Conservation (phyloP, 1,140 invertebrate species). For the Zaprionus vittiger region DNA sequence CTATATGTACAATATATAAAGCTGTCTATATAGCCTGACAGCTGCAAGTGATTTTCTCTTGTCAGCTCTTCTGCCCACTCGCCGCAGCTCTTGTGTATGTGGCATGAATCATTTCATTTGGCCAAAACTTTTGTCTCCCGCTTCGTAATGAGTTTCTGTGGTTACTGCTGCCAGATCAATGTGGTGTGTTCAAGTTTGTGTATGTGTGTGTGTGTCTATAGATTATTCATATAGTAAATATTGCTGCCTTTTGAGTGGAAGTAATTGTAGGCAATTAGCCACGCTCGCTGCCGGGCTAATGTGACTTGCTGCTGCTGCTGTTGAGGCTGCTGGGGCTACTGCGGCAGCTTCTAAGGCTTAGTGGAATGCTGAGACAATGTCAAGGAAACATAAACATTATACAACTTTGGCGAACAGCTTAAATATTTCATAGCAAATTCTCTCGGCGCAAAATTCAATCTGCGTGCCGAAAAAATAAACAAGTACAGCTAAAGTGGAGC, state of each 20-base stretch:
- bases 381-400: conserved; percentile 26
- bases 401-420: conserved; percentile 7
- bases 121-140: conserved; percentile 69
- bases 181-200: neutral
- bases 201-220: neutral
- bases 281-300: conserved; percentile 17
- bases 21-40: conserved; percentile 1
- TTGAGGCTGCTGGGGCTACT: conserved; percentile 6
- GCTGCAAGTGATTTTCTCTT: neutral
- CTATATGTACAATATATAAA: conserved; percentile 9
- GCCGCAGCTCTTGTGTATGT: conserved; percentile 20
- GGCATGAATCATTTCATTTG: conserved; percentile 54
- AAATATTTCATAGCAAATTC: conserved; percentile 30
- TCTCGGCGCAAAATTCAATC: conserved; percentile 21
- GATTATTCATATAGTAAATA: conserved; percentile 46
- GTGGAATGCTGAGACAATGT: conserved; percentile 46
- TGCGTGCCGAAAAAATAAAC: conserved; percentile 17
- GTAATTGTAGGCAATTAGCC: conserved; percentile 70
- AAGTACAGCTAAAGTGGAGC: conserved; percentile 1
- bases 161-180: conserved; percentile 50
- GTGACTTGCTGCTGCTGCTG: conserved; percentile 15
- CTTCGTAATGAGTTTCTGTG: conserved; percentile 77
- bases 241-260: conserved; percentile 40
- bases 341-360: conserved; percentile 45
- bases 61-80: conserved; percentile 29